phyloP scores from a whole-genome alignment of 2,113 vertebrate genomes.

The Oryzias curvinotus region DNA sequence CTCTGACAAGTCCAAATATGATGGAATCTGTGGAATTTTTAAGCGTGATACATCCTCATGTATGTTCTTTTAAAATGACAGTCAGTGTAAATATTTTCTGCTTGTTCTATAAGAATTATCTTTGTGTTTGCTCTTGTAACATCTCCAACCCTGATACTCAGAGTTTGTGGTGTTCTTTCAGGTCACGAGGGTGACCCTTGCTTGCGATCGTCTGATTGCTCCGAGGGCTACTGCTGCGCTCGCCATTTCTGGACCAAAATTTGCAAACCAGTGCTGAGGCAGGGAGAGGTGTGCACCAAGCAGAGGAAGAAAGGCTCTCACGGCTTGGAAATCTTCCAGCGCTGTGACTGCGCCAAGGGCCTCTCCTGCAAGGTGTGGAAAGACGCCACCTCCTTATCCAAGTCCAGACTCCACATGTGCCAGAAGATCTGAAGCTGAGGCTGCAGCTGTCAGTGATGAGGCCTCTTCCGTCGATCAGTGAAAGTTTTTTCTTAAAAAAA shows the following conservation, averaged over 20 bases:
- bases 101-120: background rate
- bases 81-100: no score
- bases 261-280: constrained; percentile 93
- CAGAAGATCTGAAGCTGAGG: constrained; percentile 87
- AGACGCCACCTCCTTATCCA: constrained; percentile 94
- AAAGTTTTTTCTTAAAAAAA: constrained; percentile 37
- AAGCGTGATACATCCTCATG: no score
- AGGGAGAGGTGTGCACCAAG: constrained; percentile 92
- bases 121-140: background rate
- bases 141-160: background rate
- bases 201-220: constrained; percentile 90
- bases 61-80: no score
- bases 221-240: constrained; percentile 90
- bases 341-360: constrained; percentile 95
- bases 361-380: constrained; percentile 98
- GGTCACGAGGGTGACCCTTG: constrained; percentile 91
- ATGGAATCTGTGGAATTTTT: no score
- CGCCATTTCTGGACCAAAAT: constrained; percentile 99
- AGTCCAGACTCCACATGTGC: constrained; percentile 96
- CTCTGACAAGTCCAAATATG: no score
- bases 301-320: constrained; percentile 93
- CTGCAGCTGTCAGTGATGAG: constrained; percentile 38
- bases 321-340: constrained; percentile 92
- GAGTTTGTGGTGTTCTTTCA: constrained; percentile 42
- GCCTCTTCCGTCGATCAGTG: constrained; percentile 55